These are phyloP conservation scores for Drosophila miranda DNA, from an alignment of 1,140 invertebrate species.

Conservation along the genomic window DNA sequence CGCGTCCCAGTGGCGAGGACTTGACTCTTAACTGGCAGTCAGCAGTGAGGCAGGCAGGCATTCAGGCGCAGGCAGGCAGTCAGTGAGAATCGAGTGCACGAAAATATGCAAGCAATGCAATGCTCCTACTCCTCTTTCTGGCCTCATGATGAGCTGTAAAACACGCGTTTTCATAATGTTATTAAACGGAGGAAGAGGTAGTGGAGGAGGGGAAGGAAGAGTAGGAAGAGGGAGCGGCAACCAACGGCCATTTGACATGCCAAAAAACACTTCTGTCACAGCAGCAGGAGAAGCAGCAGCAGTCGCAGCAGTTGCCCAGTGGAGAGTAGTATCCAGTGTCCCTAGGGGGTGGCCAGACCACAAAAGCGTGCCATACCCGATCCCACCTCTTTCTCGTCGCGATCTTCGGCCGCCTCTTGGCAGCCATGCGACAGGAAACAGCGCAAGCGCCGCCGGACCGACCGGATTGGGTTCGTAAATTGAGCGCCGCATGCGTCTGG, in stretches of 20 bases:
- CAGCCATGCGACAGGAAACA: conserved; percentile 6
- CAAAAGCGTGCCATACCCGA: conserved; percentile 46
- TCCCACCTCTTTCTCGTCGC: background rate
- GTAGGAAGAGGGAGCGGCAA: conserved; percentile 12
- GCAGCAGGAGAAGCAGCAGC: conserved; percentile 26
- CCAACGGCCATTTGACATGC: conserved; percentile 77
- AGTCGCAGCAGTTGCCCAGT: conserved; percentile 24
- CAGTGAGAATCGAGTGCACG: conserved; percentile 37
- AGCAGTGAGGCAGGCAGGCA: conserved; percentile 3
- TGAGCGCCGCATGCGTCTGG: conserved; percentile 60
- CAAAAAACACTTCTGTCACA: conserved; percentile 80
- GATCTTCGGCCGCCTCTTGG: too few relatives aligned
- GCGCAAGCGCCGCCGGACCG: conserved; percentile 27
- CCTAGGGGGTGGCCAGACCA: conserved; percentile 32
- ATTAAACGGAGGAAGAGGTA: conserved; percentile 49
- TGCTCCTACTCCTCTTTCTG: conserved; percentile 1
- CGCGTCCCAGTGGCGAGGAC: conserved; percentile 62
- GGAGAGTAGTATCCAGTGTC: conserved; percentile 28
- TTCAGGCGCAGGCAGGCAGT: background rate
- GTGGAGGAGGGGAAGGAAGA: background rate
- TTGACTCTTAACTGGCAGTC: conserved; percentile 69
- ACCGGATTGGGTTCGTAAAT: conserved; percentile 49
- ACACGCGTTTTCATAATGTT: conserved; percentile 78
- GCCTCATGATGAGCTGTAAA: conserved; percentile 73
- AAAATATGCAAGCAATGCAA: conserved; percentile 60